Evolutionary conservation across 2,888 invertebrate genomes (phyloP).

Genomic region (Asteroscopus sphinx): DNA sequence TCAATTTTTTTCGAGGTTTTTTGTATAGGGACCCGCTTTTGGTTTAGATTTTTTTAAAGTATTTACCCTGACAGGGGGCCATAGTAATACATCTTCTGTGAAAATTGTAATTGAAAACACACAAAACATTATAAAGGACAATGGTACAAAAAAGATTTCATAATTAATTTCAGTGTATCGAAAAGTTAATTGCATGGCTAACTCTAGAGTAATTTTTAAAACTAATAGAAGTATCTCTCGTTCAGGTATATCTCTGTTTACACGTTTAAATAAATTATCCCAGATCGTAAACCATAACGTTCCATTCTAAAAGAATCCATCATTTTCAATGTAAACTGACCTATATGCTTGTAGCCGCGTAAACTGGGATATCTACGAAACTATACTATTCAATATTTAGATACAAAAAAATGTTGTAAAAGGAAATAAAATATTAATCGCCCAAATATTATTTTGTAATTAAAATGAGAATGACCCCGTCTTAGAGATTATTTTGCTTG

Average conservation of each 20-base stretch:
- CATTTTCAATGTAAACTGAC: conserved; percentile 54
- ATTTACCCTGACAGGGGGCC: no score
- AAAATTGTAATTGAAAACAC: no score
- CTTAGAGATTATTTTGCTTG: not conserved
- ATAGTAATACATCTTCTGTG: no score
- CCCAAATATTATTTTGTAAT: not conserved
- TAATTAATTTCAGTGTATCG: no score
- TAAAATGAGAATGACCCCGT: not conserved
- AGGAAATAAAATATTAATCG: conserved; percentile 16
- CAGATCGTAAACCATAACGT: conserved; percentile 45
- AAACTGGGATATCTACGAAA: conserved; percentile 11
- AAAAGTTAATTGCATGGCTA: no score
- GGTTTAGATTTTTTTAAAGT: no score
- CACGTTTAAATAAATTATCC: conserved; percentile 53
- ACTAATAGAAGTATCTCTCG: conserved; percentile 51
- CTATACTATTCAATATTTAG: conserved; percentile 43
- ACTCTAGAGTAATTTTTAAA: conserved; percentile 19
- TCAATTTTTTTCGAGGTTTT: no score
- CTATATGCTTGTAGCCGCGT: conserved; percentile 28
- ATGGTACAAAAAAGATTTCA: no score
- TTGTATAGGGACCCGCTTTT: no score
- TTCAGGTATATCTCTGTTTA: conserved; percentile 39
- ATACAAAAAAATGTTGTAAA: conserved; percentile 38
- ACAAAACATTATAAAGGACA: no score
- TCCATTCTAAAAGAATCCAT: conserved; percentile 56